Percentiles rank a stretch among this genome's conserved stretches.
Evolutionary conservation across 2,797 vertebrate species (phyloP).

Genomic region (Phoxinus dragarum): DNA sequence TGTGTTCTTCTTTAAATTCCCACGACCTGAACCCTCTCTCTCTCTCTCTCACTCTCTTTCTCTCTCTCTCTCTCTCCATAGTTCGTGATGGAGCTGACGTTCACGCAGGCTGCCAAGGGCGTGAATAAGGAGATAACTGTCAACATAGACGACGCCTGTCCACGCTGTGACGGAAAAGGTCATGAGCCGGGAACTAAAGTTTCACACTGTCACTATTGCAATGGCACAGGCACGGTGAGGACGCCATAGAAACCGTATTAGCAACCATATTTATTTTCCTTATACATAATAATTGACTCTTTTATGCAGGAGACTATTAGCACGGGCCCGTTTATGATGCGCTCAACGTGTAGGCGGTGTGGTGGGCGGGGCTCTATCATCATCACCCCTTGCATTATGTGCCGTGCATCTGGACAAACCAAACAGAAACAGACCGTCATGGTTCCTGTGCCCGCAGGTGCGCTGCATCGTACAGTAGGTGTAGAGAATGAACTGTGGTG

Average conservation of each 20-base stretch:
- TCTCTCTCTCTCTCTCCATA: slow-evolving; percentile 62
- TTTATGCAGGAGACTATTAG: slow-evolving; percentile 88
- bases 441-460: slow-evolving; percentile 96
- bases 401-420: slow-evolving; percentile 88
- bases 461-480: not conserved
- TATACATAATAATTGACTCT: not conserved
- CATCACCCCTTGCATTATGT: slow-evolving; percentile 84
- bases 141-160: slow-evolving; percentile 86
- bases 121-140: slow-evolving; percentile 94
- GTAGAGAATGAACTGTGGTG: not conserved
- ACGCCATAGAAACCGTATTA: not conserved
- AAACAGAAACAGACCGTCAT: slow-evolving; percentile 90
- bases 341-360: slow-evolving; percentile 91
- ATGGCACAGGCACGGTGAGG: slow-evolving; percentile 94
- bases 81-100: slow-evolving; percentile 96
- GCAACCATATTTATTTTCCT: not conserved
- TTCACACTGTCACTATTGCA: slow-evolving; percentile 90
- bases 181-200: slow-evolving; percentile 91
- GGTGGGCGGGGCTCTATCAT: slow-evolving; percentile 89
- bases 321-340: slow-evolving; percentile 96
- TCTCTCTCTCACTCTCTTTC: not conserved
- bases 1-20: not conserved
- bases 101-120: slow-evolving; percentile 95
- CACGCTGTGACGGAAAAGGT: slow-evolving; percentile 88
- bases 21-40: not conserved